phyloP scores from a whole-genome alignment of 2,113 vertebrate species.

The Callithrix jacchus region DNA sequence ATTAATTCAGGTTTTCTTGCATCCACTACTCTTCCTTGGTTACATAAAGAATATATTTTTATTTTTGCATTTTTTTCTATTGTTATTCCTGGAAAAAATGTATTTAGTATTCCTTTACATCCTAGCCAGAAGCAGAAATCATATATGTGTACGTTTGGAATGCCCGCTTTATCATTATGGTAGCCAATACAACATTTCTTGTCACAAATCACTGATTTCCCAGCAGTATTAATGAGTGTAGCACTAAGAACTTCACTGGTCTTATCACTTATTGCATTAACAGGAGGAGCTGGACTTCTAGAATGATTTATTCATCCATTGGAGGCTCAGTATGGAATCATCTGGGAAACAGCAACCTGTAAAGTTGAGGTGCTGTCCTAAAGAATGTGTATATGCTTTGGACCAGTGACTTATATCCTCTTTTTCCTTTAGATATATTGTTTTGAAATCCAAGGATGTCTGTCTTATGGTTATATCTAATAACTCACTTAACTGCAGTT shows the following conservation, averaged over 20 bases:
- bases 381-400: not conserved
- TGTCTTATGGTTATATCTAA: not conserved
- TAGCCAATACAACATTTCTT: not conserved
- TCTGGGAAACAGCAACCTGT: not conserved
- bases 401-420: not conserved
- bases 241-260: not conserved
- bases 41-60: not conserved
- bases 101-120: not conserved
- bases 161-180: not conserved
- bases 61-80: too few relatives aligned
- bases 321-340: not conserved
- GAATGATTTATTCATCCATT: not conserved
- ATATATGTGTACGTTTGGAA: not conserved
- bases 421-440: not conserved
- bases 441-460: not conserved
- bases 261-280: not conserved
- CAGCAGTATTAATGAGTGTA: not conserved
- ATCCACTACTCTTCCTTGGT: not conserved
- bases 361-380: not conserved
- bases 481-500: not conserved
- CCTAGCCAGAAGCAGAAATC: not conserved
- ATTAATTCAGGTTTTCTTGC: not conserved
- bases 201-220: not conserved
- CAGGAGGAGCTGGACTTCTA: not conserved
- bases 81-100: not conserved